Conservation (phyloP, 1,140 invertebrate genomes). For the Leptestheria dahalacensis region DNA sequence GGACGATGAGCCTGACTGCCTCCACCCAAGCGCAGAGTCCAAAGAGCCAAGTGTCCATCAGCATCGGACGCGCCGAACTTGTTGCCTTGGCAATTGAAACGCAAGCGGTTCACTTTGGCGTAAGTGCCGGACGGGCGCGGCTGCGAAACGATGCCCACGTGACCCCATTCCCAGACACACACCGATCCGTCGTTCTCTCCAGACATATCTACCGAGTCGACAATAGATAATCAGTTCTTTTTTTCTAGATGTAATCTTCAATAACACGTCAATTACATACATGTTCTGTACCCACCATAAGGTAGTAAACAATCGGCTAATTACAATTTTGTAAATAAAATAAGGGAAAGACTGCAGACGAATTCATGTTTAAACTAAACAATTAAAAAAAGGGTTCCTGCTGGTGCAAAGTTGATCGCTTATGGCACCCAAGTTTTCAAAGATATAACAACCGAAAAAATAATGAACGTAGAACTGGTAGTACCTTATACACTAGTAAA, state of each 20-base stretch:
- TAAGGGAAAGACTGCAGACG: too few species aligned
- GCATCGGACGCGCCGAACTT: constrained; percentile 94
- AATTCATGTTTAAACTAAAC: too few species aligned
- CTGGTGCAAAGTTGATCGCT: too few species aligned
- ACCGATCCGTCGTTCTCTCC: constrained; percentile 96
- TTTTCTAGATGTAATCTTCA: neutral
- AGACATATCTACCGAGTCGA: constrained; percentile 60
- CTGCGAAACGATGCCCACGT: constrained; percentile 71
- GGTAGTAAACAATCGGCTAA: neutral
- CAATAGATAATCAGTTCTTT: neutral
- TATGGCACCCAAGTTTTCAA: too few species aligned
- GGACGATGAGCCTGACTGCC: constrained; percentile 53
- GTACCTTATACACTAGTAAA: too few species aligned
- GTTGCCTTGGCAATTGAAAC: constrained; percentile 92
- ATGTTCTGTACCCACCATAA: too few species aligned
- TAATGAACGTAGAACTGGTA: too few species aligned
- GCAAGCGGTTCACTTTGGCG: constrained; percentile 89
- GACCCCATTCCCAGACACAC: constrained; percentile 94
- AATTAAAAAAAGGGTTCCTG: too few species aligned
- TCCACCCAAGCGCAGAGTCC: constrained; percentile 66
- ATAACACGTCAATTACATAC: neutral
- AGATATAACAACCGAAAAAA: too few species aligned
- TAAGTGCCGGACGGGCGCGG: constrained; percentile 76
- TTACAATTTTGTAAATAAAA: constrained; percentile 7
- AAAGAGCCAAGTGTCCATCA: constrained; percentile 72